A percentile compares a stretch with the other conserved stretches of the same genome.
Conservation (phyloP, 1,140 invertebrate species). For the Rhopalosiphum maidis region DNA sequence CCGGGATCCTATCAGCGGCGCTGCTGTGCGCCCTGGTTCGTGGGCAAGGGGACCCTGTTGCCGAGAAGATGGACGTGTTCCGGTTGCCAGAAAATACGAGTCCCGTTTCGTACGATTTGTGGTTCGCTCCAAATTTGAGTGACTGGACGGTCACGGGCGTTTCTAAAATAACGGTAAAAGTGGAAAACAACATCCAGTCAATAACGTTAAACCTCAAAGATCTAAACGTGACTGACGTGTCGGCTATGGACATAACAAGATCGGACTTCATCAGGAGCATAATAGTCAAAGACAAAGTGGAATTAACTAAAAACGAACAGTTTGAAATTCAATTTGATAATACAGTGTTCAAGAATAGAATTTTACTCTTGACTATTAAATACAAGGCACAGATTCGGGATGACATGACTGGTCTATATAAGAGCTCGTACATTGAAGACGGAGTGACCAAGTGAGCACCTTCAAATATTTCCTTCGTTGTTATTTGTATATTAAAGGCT, state of each 20-base stretch:
- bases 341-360: fast-evolving
- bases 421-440: background rate
- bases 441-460: background rate
- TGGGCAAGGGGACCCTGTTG: background rate
- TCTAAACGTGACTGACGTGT: background rate
- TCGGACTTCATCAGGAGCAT: fast-evolving
- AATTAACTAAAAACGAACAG: background rate
- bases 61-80: background rate
- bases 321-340: background rate
- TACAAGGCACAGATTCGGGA: background rate
- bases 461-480: background rate
- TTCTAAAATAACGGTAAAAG: background rate
- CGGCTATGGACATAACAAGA: too few relatives aligned
- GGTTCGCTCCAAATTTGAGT: background rate
- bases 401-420: background rate
- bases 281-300: fast-evolving
- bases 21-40: background rate
- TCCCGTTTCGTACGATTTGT: background rate
- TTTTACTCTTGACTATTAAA: background rate
- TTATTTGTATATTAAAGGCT: background rate
- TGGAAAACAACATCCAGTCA: fast-evolving
- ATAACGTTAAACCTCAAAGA: background rate
- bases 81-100: background rate
- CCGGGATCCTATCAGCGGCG: background rate
- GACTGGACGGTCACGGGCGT: background rate